These are phyloP conservation scores for Myrmecobius fasciatus DNA, from an alignment of 2,113 vertebrate genomes.

Conservation along the genomic window DNA sequence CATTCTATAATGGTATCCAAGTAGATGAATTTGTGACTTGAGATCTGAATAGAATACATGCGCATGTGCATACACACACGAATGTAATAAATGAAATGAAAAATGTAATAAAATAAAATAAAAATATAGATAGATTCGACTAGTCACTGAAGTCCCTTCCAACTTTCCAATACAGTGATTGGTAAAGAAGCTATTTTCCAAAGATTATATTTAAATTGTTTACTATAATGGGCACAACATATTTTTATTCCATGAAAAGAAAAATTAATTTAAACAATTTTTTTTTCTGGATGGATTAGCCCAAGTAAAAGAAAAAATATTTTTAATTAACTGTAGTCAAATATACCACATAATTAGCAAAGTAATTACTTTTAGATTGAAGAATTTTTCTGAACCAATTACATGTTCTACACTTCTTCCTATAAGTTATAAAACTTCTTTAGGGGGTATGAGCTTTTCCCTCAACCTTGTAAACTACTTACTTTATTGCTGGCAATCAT, in stretches of 20 bases:
- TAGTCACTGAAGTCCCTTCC: not conserved
- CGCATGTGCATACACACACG: too few species aligned
- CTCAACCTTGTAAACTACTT: slow-evolving; percentile 29
- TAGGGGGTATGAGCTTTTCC: slow-evolving; percentile 14
- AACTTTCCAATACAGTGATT: not conserved
- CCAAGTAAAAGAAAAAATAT: not conserved
- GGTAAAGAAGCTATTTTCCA: not conserved
- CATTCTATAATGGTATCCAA: not conserved
- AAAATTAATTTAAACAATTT: not conserved
- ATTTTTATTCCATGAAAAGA: not conserved
- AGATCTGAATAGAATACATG: not conserved
- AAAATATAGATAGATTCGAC: not conserved
- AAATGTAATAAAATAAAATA: not conserved
- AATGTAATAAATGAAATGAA: too few species aligned
- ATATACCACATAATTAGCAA: slow-evolving; percentile 10
- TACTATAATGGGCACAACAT: not conserved
- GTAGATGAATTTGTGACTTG: not conserved
- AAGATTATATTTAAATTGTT: not conserved
- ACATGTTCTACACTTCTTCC: slow-evolving; percentile 3
- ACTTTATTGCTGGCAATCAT: slow-evolving; percentile 16
- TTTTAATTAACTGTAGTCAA: not conserved
- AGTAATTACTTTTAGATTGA: not conserved
- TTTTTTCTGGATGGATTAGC: not conserved
- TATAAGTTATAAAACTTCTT: slow-evolving; percentile 17
- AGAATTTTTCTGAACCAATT: slow-evolving; percentile 16